Evolutionary conservation across 1,140 invertebrate genomes (phyloP).

Genomic region (Paracyclopina nana): DNA sequence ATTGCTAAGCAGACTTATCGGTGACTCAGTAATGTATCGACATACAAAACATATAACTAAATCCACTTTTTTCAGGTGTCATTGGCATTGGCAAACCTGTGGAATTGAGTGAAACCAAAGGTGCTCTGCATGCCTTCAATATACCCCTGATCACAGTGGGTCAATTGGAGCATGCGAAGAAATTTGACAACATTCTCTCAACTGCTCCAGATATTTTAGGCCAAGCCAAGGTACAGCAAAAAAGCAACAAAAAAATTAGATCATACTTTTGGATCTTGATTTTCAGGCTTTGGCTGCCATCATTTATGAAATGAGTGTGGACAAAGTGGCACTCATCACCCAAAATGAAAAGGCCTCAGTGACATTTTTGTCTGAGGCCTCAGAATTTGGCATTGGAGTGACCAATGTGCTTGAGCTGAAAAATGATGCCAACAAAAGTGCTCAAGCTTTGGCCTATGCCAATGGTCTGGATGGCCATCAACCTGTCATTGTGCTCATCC

Average conservation of each 20-base stretch:
- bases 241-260: too few relatives aligned
- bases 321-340: background rate
- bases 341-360: background rate
- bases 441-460: too few relatives aligned
- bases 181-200: constrained; percentile 8
- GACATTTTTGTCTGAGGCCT: constrained; percentile 8
- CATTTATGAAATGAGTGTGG: background rate
- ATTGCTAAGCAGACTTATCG: too few relatives aligned
- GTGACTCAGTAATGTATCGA: too few relatives aligned
- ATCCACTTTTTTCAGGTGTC: constrained; percentile 1
- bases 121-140: constrained; percentile 10
- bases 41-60: too few relatives aligned
- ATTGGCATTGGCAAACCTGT: background rate
- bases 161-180: too few relatives aligned
- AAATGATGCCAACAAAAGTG: background rate
- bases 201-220: constrained; percentile 12
- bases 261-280: too few relatives aligned
- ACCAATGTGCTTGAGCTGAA: background rate
- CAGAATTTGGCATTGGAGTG: background rate
- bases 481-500: background rate
- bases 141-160: constrained; percentile 4
- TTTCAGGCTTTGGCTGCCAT: background rate
- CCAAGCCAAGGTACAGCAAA: constrained; percentile 11
- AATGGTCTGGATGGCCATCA: background rate
- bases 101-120: background rate